phyloP scores from a whole-genome alignment of 1,140 invertebrate species.

The Luehdorfia chinensis region DNA sequence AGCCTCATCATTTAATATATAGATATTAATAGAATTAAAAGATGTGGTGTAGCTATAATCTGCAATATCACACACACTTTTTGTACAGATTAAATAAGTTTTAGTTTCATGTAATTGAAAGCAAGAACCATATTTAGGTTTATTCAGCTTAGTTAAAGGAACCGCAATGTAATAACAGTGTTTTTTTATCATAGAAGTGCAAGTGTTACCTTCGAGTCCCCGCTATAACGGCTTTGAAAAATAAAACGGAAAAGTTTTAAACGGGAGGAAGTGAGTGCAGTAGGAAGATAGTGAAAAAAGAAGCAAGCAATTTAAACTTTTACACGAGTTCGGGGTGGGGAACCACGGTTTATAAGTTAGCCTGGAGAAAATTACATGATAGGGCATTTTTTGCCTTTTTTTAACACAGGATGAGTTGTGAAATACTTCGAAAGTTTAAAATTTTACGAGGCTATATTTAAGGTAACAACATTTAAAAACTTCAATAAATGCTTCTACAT shows the following conservation, averaged over 20 bases:
- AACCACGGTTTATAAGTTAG: constrained; percentile 58
- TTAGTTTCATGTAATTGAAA: no score
- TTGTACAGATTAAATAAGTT: no score
- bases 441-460: background rate
- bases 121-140: background rate
- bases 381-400: constrained; percentile 35
- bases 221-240: constrained; percentile 43
- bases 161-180: constrained; percentile 31
- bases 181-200: constrained; percentile 39
- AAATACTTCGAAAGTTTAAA: constrained; percentile 6
- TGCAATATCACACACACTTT: no score
- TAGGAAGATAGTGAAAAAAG: constrained; percentile 69
- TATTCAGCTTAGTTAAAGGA: constrained; percentile 16
- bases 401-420: constrained; percentile 13
- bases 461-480: background rate
- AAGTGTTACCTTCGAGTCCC: constrained; percentile 36
- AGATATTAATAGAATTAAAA: no score
- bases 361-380: constrained; percentile 56
- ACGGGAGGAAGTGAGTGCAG: constrained; percentile 70
- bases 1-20: no score
- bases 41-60: no score
- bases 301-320: constrained; percentile 67
- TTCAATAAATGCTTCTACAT: background rate
- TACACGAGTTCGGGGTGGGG: constrained; percentile 37
- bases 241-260: constrained; percentile 70